Conservation (phyloP, 1,140 invertebrate species). For the Procambarus clarkii region DNA sequence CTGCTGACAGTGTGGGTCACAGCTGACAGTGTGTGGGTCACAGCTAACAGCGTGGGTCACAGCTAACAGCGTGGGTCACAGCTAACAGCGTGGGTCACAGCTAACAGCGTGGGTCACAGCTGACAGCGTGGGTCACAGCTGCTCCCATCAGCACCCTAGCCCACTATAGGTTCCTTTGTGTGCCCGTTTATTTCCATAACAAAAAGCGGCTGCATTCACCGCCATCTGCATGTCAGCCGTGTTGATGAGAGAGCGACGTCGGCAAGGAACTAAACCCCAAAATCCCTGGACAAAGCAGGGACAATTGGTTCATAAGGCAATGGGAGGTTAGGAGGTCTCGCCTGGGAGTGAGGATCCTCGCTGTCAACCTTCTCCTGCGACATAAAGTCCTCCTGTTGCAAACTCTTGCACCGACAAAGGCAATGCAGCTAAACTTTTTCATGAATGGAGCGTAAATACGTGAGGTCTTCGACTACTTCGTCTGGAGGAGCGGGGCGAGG, state of each 20-base stretch:
- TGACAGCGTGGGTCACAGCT: no score
- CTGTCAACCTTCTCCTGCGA: conserved; percentile 8
- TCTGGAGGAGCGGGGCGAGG: background rate
- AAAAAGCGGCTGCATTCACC: conserved; percentile 27
- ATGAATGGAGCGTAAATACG: background rate
- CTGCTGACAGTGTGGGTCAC: no score
- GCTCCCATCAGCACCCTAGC: conserved; percentile 4
- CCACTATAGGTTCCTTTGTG: background rate
- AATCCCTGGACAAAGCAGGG: background rate
- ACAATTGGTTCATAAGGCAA: no score
- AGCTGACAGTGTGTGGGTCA: no score
- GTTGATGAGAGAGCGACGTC: background rate
- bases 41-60: no score
- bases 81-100: no score
- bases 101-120: no score
- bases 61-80: no score
- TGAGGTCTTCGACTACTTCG: background rate
- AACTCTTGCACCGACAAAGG: conserved; percentile 19
- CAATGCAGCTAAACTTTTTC: conserved; percentile 31
- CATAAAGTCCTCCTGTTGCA: conserved; percentile 13
- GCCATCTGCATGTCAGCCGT: conserved; percentile 19
- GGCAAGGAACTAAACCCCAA: background rate
- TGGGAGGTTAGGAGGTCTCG: no score
- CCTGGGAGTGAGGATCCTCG: background rate
- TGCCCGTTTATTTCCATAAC: conserved; percentile 23